A percentile compares a stretch with the other conserved stretches of the same genome.
Conservation (phyloP, 2,888 invertebrate species). For the Diarsia brunnea region DNA sequence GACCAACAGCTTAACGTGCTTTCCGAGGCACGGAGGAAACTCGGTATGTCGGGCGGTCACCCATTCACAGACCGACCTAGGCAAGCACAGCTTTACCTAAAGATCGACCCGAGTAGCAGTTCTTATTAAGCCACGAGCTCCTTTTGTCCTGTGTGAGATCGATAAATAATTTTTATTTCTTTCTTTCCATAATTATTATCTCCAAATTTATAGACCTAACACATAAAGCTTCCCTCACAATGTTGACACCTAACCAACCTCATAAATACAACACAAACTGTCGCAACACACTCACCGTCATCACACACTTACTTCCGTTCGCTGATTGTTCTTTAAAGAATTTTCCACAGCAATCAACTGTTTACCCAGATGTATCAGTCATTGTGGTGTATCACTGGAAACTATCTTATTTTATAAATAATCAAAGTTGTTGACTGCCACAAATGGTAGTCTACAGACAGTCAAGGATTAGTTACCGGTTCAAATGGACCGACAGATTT, state of each 20-base stretch:
- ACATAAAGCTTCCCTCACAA: not conserved
- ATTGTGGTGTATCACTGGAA: constrained; percentile 63
- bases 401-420: constrained; percentile 66
- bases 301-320: constrained; percentile 12
- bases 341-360: constrained; percentile 43
- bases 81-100: too few species aligned
- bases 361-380: constrained; percentile 46
- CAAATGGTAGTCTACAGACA: constrained; percentile 31
- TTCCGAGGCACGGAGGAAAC: too few species aligned
- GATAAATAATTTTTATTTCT: too few species aligned
- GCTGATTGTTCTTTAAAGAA: constrained; percentile 55
- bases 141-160: too few species aligned
- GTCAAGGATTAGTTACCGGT: constrained; percentile 50
- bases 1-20: too few species aligned
- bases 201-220: too few species aligned
- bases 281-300: constrained; percentile 1
- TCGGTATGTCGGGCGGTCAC: too few species aligned
- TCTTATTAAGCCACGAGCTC: too few species aligned
- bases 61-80: too few species aligned
- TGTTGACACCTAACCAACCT: not conserved
- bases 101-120: too few species aligned
- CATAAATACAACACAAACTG: constrained; percentile 3
- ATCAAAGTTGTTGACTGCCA: constrained; percentile 41
- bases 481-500: constrained; percentile 73
- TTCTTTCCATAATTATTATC: too few species aligned